A percentile compares a stretch with the other conserved stretches of the same genome.
Conservation (phyloP, 2,797 vertebrate genomes). For the Hemitrygon akajei region DNA sequence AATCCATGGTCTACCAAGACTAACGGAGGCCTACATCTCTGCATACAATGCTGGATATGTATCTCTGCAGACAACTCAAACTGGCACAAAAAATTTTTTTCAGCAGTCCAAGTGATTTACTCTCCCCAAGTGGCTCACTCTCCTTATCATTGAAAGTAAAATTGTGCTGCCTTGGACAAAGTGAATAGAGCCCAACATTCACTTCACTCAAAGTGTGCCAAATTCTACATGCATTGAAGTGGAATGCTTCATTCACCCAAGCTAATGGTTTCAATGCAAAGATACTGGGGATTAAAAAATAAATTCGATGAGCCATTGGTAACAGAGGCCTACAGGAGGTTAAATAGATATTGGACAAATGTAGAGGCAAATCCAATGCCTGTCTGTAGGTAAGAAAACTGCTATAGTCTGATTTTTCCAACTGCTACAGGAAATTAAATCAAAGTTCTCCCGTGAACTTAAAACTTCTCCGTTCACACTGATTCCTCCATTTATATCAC, state of each 20-base stretch:
- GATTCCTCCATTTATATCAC: background rate
- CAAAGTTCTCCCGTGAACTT: background rate
- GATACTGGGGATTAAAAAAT: background rate
- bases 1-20: too few species aligned
- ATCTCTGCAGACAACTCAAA: background rate
- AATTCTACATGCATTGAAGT: background rate
- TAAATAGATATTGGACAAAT: background rate
- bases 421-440: background rate
- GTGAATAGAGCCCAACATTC: background rate
- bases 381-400: background rate
- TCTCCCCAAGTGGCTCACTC: too few species aligned
- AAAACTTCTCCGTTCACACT: background rate
- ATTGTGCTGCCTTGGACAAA: background rate
- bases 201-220: background rate
- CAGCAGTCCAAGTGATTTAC: background rate
- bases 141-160: background rate
- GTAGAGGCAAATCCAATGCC: background rate
- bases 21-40: too few species aligned
- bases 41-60: background rate
- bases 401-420: background rate
- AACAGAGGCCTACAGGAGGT: too few species aligned
- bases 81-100: background rate
- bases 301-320: too few species aligned
- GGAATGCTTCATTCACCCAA: background rate
- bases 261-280: background rate